Conservation (phyloP, 2,797 vertebrate species). For the Lacerta agilis region DNA sequence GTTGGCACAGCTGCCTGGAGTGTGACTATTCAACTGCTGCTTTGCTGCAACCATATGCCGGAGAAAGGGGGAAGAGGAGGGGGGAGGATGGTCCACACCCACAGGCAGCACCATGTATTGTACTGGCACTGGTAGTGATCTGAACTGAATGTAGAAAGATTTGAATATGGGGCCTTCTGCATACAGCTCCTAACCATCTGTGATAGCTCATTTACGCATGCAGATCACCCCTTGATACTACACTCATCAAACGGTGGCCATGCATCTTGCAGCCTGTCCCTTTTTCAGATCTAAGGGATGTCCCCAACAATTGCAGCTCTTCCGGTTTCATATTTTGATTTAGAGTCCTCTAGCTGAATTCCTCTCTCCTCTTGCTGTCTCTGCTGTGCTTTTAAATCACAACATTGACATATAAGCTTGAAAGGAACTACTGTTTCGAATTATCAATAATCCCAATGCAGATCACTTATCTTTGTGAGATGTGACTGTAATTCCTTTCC, state of each 20-base stretch:
- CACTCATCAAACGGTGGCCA: not conserved
- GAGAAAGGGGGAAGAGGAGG: too few species aligned
- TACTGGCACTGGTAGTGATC: not conserved
- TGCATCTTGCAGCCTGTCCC: not conserved
- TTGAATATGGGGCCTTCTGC: not conserved
- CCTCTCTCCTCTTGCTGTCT: too few species aligned
- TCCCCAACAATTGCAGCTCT: not conserved
- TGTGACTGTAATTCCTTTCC: conserved; percentile 28
- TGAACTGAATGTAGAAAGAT: not conserved
- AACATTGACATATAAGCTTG: not conserved
- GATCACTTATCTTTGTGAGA: conserved; percentile 12
- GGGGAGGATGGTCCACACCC: too few species aligned
- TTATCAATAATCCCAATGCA: conserved; percentile 9
- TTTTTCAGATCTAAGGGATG: not conserved
- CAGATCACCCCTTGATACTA: not conserved
- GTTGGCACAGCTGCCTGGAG: too few species aligned
- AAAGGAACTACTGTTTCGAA: not conserved
- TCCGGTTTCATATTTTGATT: not conserved
- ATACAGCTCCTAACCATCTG: not conserved
- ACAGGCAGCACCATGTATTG: too few species aligned
- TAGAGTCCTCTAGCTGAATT: not conserved
- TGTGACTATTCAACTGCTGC: too few species aligned
- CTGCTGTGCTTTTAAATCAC: not conserved
- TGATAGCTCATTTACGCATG: not conserved
- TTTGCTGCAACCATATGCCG: too few species aligned